These are phyloP conservation scores for Bujurquina vittata DNA, from an alignment of 2,113 vertebrate genomes.

Conservation along the genomic window DNA sequence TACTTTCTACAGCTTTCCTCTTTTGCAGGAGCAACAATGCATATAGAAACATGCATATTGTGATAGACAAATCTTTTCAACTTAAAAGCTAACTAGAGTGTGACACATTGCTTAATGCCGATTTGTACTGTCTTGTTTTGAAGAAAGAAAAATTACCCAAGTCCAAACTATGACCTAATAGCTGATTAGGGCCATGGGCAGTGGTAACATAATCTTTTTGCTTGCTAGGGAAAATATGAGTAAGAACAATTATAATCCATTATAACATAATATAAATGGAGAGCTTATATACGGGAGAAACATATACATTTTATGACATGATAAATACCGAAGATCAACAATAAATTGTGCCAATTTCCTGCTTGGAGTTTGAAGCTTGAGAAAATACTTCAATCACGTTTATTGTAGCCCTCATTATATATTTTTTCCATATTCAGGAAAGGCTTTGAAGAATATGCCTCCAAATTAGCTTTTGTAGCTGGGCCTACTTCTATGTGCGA, in stretches of 20 bases:
- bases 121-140: neutral
- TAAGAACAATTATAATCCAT: neutral
- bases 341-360: neutral
- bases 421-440: neutral
- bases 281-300: fast-evolving
- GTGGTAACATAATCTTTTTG: neutral
- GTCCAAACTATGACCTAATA: too few relatives aligned
- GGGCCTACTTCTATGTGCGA: neutral
- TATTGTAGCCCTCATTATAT: neutral
- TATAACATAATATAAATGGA: neutral
- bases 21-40: neutral
- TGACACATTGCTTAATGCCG: too few relatives aligned
- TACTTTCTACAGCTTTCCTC: neutral
- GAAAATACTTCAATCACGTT: neutral
- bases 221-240: neutral
- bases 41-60: neutral
- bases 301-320: neutral
- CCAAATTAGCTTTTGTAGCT: neutral
- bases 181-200: neutral
- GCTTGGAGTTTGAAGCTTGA: neutral
- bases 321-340: neutral
- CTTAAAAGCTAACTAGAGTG: neutral
- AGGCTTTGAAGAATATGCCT: neutral
- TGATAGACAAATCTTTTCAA: neutral
- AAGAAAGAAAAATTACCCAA: neutral